A percentile compares a stretch with the other conserved stretches of the same genome.
Conservation (phyloP, 2,797 vertebrate species). For the Xiphophorus birchmanni region DNA sequence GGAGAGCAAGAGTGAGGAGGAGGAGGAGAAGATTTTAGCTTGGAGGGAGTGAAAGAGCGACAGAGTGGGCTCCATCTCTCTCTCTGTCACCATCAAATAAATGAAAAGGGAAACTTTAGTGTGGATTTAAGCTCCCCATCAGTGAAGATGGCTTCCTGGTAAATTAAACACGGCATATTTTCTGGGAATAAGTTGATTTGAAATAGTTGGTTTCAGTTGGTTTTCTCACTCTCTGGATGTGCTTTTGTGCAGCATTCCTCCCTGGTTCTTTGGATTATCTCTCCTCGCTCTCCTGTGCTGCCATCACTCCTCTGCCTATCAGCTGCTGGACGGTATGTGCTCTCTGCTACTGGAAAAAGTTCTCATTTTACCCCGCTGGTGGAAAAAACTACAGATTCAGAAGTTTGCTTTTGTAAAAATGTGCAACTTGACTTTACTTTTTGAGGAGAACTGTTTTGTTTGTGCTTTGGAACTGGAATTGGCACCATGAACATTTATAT, state of each 20-base stretch:
- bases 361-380: conserved; percentile 10
- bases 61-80: conserved; percentile 72
- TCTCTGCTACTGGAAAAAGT: conserved; percentile 3
- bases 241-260: conserved; percentile 63
- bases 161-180: conserved; percentile 53
- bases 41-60: conserved; percentile 44
- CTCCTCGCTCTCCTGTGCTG: conserved; percentile 64
- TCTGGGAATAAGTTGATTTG: not conserved
- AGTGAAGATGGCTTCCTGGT: conserved; percentile 75
- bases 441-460: not conserved
- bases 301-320: conserved; percentile 61
- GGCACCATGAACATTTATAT: not conserved
- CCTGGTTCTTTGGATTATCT: conserved; percentile 74
- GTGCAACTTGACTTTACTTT: not conserved
- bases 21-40: conserved; percentile 59
- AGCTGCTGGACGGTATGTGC: conserved; percentile 77
- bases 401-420: conserved; percentile 38
- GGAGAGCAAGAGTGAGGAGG: conserved; percentile 45
- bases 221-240: conserved; percentile 45
- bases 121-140: conserved; percentile 49
- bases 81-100: conserved; percentile 49
- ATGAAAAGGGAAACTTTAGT: conserved; percentile 60
- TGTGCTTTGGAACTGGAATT: not conserved
- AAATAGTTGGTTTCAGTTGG: not conserved
- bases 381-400: conserved; percentile 46